Evolutionary conservation across 2,888 invertebrate genomes (phyloP).

Genomic region (Dicranocentrus wangi): DNA sequence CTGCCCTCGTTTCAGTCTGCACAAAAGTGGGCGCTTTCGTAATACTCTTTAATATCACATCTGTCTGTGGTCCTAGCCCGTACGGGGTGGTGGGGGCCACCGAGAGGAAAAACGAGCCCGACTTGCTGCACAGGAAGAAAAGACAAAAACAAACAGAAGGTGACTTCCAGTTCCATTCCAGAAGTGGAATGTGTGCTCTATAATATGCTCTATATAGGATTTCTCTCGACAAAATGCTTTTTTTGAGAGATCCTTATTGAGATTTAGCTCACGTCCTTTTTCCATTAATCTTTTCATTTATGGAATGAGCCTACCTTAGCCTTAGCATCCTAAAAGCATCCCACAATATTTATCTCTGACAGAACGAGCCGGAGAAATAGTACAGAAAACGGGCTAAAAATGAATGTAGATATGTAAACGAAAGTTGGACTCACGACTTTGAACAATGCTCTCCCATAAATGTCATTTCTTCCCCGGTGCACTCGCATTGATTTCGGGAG

Average conservation of each 20-base stretch:
- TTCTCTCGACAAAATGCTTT: no score
- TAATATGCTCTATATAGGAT: no score
- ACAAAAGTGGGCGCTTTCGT: slow-evolving; percentile 53
- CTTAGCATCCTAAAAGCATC: no score
- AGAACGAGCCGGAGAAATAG: no score
- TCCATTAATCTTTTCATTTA: slow-evolving; percentile 56
- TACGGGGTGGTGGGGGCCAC: slow-evolving; percentile 35
- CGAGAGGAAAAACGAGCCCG: slow-evolving; percentile 39
- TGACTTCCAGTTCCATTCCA: neutral
- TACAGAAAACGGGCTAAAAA: no score
- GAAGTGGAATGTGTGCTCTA: no score
- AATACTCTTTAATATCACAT: slow-evolving; percentile 56
- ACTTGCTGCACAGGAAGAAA: slow-evolving; percentile 31
- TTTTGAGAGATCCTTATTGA: no score
- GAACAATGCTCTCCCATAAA: slow-evolving; percentile 64
- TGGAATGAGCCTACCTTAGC: slow-evolving; percentile 37
- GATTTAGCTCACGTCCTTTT: no score
- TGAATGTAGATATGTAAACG: no score
- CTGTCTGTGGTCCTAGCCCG: slow-evolving; percentile 48
- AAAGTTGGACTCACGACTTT: slow-evolving; percentile 45
- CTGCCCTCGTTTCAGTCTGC: slow-evolving; percentile 50
- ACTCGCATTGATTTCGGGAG: slow-evolving; percentile 46
- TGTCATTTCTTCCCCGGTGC: slow-evolving; percentile 53
- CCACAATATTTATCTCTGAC: slow-evolving; percentile 61
- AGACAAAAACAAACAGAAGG: slow-evolving; percentile 26